Base-by-base conservation (phyloP, 1,140 invertebrate species). In the Homarus americanus region DNA sequence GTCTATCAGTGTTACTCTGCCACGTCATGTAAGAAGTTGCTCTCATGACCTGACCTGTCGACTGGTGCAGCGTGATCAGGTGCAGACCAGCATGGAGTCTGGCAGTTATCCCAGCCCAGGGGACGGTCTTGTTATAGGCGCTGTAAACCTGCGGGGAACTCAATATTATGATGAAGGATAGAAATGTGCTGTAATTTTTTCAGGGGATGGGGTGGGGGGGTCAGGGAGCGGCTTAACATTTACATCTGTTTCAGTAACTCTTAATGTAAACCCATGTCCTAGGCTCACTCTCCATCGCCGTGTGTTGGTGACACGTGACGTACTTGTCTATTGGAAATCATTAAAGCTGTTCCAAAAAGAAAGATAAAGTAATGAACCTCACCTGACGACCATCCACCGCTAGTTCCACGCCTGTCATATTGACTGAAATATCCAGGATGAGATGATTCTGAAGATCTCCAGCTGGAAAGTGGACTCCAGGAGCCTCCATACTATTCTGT, bases 81-180 rank as follows among this genome's bases (percentile, higher is more conserved):
- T 92, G 91, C 2, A 90, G 24, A 0, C 91, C 91, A 7, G 91
- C 87, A 63, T 92, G 91, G 2, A 85, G 49, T 7, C 82, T 73
- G 5, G n/a, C 82, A n/a, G 24, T 32, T 34, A 7, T 40, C 2
- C 20, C 38, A 0, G 76, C 82, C 91, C 87, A 92, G 40, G 34
- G 36, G 0, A 49, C 32, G 0, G 79, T 75, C 36, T 82, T 63
- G 9, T 88, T 85, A 36, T 85, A 24, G 28, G 38, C 41, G 4
- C 44, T 36, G 82, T 92, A 92, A 28, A 86, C 87, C 91, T 92
- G 82, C n/a, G 5, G 15, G 36, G 40, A 10, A 72, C 28, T n/a
- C n/a, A n/a, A n/a, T n/a, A n/a, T n/a, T n/a, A n/a, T n/a, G n/a
- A n/a, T n/a, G n/a, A n/a, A n/a, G n/a, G n/a, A n/a, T n/a, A n/a